Conservation (phyloP, 2,888 invertebrate species). For the Crematogaster levior region DNA sequence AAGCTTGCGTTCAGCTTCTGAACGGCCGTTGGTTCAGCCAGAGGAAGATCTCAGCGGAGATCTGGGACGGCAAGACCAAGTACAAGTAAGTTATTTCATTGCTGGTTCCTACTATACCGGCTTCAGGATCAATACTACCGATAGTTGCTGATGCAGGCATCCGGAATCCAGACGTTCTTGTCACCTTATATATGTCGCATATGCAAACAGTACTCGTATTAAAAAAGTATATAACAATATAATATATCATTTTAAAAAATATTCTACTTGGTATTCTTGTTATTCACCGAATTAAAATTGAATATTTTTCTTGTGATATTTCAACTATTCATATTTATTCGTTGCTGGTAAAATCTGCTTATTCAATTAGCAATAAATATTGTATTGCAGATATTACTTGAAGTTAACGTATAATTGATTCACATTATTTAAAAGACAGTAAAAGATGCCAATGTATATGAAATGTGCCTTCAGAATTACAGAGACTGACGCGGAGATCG, state of each 20-base stretch:
- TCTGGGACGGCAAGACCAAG: slow-evolving; percentile 98
- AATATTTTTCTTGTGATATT: background rate
- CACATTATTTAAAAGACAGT: background rate
- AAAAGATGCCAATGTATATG: background rate
- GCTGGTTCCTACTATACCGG: slow-evolving; percentile 12
- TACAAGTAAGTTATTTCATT: slow-evolving; percentile 88
- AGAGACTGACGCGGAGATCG: slow-evolving; percentile 95
- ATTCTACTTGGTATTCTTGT: background rate
- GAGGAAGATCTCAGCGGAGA: slow-evolving; percentile 93
- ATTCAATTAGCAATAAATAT: background rate
- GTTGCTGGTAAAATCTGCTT: background rate
- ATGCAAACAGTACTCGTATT: background rate
- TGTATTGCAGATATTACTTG: background rate
- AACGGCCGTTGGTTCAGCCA: slow-evolving; percentile 97
- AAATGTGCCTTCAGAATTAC: slow-evolving; percentile 87
- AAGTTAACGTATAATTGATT: background rate
- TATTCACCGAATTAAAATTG: background rate
- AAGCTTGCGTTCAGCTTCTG: slow-evolving; percentile 94
- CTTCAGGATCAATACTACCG: slow-evolving; percentile 16
- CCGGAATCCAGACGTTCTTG: background rate
- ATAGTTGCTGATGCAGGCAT: slow-evolving; percentile 27
- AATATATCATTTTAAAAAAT: background rate
- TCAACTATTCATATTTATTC: slow-evolving; percentile 2
- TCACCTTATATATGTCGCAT: background rate
- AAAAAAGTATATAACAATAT: background rate